Percentiles rank a stretch among this genome's conserved stretches.
phyloP scores from a whole-genome alignment of 1,140 invertebrate species.

The Drosophila mauritiana region DNA sequence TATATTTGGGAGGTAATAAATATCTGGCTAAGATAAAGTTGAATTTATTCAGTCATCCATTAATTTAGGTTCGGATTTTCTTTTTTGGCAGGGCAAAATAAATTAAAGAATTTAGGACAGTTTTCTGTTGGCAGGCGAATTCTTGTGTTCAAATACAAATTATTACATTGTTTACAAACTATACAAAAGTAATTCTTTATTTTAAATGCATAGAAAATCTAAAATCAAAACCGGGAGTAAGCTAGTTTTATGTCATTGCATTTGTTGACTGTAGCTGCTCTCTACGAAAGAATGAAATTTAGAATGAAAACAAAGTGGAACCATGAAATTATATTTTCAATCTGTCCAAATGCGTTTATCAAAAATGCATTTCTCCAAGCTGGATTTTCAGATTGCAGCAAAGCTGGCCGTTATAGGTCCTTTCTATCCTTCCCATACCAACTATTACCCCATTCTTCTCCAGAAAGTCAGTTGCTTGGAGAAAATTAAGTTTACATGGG shows the following conservation, averaged over 20 bases:
- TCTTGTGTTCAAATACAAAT: background rate
- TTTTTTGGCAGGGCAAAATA: background rate
- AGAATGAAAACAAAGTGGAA: slow-evolving; percentile 7
- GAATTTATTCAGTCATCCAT: background rate
- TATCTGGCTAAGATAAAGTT: background rate
- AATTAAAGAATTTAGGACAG: background rate
- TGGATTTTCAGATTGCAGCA: slow-evolving; percentile 24
- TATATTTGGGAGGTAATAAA: slow-evolving; percentile 14
- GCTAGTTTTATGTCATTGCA: background rate
- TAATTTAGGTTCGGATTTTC: background rate
- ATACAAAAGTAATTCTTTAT: no score
- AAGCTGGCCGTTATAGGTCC: slow-evolving; percentile 7
- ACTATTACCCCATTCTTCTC: background rate
- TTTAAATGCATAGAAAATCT: no score
- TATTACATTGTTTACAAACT: background rate
- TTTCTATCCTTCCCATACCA: background rate
- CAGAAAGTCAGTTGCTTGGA: slow-evolving; percentile 11
- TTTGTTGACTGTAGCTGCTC: slow-evolving; percentile 1
- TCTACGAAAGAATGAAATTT: background rate
- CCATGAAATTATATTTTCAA: slow-evolving; percentile 12
- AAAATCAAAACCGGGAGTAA: no score
- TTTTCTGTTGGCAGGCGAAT: background rate
- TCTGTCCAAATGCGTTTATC: slow-evolving; percentile 33
- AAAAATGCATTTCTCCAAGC: slow-evolving; percentile 41
- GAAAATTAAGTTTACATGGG: slow-evolving; percentile 31